These are phyloP conservation scores for Axis porcinus DNA, from an alignment of 2,113 vertebrate species.

Conservation along the genomic window DNA sequence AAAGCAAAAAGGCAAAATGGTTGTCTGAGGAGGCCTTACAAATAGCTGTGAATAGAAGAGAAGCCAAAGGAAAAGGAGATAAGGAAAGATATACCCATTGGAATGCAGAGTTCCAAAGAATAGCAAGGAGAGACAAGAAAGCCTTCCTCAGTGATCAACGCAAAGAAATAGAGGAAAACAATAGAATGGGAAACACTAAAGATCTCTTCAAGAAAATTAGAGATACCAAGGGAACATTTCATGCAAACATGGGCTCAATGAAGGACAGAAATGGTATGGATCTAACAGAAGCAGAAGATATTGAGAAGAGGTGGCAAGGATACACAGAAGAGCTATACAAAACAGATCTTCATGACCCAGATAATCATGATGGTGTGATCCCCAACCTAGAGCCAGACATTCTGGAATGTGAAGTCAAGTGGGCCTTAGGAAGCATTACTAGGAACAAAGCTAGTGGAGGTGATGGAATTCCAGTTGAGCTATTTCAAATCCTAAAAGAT, in stretches of 20 bases:
- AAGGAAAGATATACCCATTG: not conserved
- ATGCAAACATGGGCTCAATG: not conserved
- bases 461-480: not conserved
- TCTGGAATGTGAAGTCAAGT: not conserved
- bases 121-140: not conserved
- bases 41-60: not conserved
- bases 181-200: not conserved
- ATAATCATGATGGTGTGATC: not conserved
- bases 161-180: not conserved
- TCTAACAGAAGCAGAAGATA: not conserved
- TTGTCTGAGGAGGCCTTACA: not conserved
- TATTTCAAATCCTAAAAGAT: not conserved
- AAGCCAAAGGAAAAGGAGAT: not conserved
- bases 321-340: not conserved
- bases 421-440: not conserved
- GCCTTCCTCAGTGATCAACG: not conserved
- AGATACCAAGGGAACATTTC: not conserved
- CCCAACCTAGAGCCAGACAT: not conserved
- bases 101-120: not conserved
- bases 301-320: not conserved
- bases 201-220: not conserved
- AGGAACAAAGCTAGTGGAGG: not conserved
- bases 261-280: not conserved
- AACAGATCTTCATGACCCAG: not conserved
- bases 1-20: not conserved